Conservation (phyloP, 2,797 vertebrate genomes). For the Danio choprae region DNA sequence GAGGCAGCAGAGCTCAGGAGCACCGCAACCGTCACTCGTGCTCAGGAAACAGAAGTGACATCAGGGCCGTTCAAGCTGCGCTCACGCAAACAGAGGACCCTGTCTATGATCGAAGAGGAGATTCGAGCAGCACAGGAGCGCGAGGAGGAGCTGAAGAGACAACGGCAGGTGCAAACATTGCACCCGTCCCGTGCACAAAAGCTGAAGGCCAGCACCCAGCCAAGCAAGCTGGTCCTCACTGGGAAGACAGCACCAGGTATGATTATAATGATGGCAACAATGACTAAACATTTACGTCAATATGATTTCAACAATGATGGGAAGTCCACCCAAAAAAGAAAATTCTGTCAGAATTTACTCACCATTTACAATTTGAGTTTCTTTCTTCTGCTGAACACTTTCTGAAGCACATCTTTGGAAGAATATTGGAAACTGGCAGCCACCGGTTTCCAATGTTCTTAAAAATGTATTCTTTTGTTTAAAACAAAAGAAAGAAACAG, state of each 20-base stretch:
- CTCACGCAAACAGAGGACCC: slow-evolving; percentile 92
- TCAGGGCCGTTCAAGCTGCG: slow-evolving; percentile 94
- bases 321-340: no score
- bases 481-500: no score
- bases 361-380: no score
- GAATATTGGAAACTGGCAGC: no score
- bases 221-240: slow-evolving; percentile 79
- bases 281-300: neutral
- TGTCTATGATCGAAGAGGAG: slow-evolving; percentile 99
- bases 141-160: slow-evolving; percentile 93
- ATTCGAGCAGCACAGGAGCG: slow-evolving; percentile 95
- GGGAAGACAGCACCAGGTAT: slow-evolving; percentile 91
- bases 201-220: slow-evolving; percentile 81
- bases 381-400: no score
- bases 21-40: slow-evolving; percentile 84
- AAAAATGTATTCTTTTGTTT: no score
- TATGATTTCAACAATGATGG: neutral
- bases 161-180: slow-evolving; percentile 81
- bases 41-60: slow-evolving; percentile 84
- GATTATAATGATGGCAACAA: neutral
- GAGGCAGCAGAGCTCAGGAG: slow-evolving; percentile 95
- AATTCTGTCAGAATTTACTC: no score
- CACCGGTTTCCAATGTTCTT: no score
- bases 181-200: slow-evolving; percentile 72
- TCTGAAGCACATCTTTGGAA: no score